These are phyloP conservation scores for Rhyacophila brunnea DNA, from an alignment of 1,140 invertebrate species.

Conservation along the genomic window DNA sequence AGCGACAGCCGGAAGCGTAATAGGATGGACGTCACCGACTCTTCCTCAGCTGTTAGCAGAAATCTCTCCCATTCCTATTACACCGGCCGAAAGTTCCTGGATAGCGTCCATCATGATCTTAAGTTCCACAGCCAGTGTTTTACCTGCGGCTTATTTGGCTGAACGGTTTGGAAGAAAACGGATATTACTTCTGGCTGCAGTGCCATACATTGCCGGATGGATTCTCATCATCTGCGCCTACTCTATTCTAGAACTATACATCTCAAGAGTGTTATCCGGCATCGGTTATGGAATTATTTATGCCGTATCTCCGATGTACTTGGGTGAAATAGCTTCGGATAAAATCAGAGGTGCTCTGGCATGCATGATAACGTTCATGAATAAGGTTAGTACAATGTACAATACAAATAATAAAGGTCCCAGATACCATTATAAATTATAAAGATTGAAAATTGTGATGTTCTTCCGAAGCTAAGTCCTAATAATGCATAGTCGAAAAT, in stretches of 20 bases:
- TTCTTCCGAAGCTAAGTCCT: no score
- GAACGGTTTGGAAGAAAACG: conserved; percentile 64
- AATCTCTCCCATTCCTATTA: conserved; percentile 52
- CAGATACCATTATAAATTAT: no score
- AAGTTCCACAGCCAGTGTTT: conserved; percentile 47
- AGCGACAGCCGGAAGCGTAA: conserved; percentile 50
- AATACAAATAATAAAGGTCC: no score
- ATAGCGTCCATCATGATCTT: conserved; percentile 58
- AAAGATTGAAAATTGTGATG: no score
- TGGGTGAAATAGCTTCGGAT: conserved; percentile 66
- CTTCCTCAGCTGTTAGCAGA: conserved; percentile 48
- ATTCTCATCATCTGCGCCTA: conserved; percentile 58
- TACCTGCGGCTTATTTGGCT: conserved; percentile 49
- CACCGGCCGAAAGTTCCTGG: conserved; percentile 60
- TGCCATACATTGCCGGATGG: conserved; percentile 67
- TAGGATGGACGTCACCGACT: conserved; percentile 62
- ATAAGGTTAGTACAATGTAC: conserved; percentile 51
- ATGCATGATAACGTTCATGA: conserved; percentile 65
- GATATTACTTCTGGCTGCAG: conserved; percentile 59
- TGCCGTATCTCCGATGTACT: conserved; percentile 60
- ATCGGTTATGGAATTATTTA: conserved; percentile 68
- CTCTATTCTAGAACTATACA: conserved; percentile 52
- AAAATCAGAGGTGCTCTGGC: conserved; percentile 69
- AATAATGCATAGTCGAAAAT: no score
- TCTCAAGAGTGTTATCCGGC: conserved; percentile 58